Evolutionary conservation across 2,113 vertebrate species (phyloP).

Genomic region (Eublepharis macularius): DNA sequence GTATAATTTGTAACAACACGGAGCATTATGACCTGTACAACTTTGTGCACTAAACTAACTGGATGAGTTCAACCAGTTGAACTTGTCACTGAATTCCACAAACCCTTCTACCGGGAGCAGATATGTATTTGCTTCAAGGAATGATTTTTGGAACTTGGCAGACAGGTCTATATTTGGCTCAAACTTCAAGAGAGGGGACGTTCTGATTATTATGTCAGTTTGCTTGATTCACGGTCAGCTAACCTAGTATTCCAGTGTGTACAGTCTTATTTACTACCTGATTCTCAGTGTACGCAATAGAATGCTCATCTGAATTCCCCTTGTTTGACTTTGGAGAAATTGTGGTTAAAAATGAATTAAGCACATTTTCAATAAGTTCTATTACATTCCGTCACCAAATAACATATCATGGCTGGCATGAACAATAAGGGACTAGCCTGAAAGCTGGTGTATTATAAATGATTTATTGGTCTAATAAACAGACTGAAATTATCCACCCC

Average conservation of each 20-base stretch:
- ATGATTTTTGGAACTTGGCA: neutral
- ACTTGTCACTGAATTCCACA: neutral
- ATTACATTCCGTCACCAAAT: neutral
- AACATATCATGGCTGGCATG: slow-evolving; percentile 44
- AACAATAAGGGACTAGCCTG: slow-evolving; percentile 57
- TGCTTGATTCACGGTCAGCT: neutral
- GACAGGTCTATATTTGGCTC: neutral
- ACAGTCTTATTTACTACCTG: rapidly evolving
- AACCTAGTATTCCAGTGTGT: neutral
- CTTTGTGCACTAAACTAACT: neutral
- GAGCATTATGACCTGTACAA: neutral
- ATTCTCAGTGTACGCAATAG: rapidly evolving
- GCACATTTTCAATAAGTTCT: neutral
- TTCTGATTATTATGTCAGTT: neutral
- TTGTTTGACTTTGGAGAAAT: slow-evolving; percentile 23
- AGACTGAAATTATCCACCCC: slow-evolving; percentile 66
- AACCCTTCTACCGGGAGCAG: rapidly evolving
- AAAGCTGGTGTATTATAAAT: slow-evolving; percentile 65
- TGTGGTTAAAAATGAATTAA: slow-evolving; percentile 24
- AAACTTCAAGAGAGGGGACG: neutral
- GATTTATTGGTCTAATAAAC: slow-evolving; percentile 76
- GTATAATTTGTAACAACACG: neutral
- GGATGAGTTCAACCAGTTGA: neutral
- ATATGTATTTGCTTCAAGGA: neutral
- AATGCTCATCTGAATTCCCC: neutral